Percentiles rank a stretch among this genome's conserved stretches.
Conservation (phyloP, 2,113 vertebrate species). For the Planiliza haematocheilus region DNA sequence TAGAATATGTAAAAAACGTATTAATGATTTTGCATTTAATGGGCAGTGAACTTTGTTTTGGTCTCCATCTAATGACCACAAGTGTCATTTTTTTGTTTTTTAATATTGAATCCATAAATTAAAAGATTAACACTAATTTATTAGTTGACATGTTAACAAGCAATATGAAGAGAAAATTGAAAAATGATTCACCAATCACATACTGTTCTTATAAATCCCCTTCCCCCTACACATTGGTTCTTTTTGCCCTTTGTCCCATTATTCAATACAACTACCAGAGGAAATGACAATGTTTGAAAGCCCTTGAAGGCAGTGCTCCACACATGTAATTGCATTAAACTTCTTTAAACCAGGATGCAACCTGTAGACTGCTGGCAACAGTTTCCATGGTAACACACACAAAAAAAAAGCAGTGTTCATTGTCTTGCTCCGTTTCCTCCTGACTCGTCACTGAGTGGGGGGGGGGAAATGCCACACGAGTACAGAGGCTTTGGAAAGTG, state of each 20-base stretch:
- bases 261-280: background rate
- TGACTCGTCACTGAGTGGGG: constrained; percentile 35
- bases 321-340: constrained; percentile 62
- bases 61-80: too few species aligned
- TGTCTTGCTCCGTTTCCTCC: constrained; percentile 35
- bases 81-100: too few species aligned
- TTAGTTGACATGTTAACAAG: too few species aligned
- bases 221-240: background rate
- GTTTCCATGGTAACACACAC: constrained; percentile 74
- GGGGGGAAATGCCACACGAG: constrained; percentile 46
- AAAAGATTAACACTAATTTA: too few species aligned
- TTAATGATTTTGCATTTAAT: too few species aligned
- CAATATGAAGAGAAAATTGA: too few species aligned
- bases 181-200: too few species aligned
- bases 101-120: too few species aligned
- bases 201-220: too few species aligned
- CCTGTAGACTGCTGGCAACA: constrained; percentile 48
- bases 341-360: constrained; percentile 52
- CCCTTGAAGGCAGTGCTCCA: background rate
- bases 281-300: constrained; percentile 15
- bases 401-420: constrained; percentile 30
- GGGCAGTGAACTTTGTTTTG: too few species aligned
- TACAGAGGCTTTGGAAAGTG: constrained; percentile 23
- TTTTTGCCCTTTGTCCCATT: background rate
- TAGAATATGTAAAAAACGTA: too few species aligned